Base-by-base conservation (phyloP, 2,797 vertebrate genomes). In the Rhinophrynus dorsalis region DNA sequence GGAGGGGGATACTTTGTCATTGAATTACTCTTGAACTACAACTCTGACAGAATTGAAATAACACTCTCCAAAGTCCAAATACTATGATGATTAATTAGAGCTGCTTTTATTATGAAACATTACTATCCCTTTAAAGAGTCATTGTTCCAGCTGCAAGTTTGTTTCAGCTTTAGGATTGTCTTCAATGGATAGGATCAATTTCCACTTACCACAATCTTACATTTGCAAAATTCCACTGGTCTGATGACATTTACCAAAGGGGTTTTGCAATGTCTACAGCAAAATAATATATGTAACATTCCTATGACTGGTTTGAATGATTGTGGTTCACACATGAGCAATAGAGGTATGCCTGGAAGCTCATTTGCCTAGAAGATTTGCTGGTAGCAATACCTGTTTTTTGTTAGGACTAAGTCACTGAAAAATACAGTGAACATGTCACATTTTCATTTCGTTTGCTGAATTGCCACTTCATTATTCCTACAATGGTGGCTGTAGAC, bases 141-240 rank as follows among this genome's bases (percentile, higher is more conserved):
- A n/a, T n/a, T n/a, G n/a, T n/a, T n/a, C n/a, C n/a, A 57, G 32
- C 42, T 48, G 37, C 40, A 52, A 50, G 23, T 10, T 48, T 27
- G 20, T 47, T 54, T 59, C 18, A 59, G 3, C 9, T 45, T 45
- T 18, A 15, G 17, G 26, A 62, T 18, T 40, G 35, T 35, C 9
- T 51, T 13, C 42, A 56, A 32, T 71, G 40, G 24, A 66, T 20
- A 29, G 44, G 33, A 51, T 42, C 27, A 38, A 57, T 17, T 29
- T 47, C 45, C 12, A 51, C 40, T 66, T 48, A 75, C 74, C 63
- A 69, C 56, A 61, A 65, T 64, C n/a, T 38, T 18, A 40, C 47
- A 67, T 62, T 42, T 56, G 42, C 38, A 55, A 71, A 56, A 71
- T 71, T 71, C 62, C 56, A 67, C 15, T 71, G 47, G 32, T 63